These are phyloP conservation scores for Teleogryllus oceanicus DNA, from an alignment of 2,888 invertebrate genomes.

Conservation along the genomic window DNA sequence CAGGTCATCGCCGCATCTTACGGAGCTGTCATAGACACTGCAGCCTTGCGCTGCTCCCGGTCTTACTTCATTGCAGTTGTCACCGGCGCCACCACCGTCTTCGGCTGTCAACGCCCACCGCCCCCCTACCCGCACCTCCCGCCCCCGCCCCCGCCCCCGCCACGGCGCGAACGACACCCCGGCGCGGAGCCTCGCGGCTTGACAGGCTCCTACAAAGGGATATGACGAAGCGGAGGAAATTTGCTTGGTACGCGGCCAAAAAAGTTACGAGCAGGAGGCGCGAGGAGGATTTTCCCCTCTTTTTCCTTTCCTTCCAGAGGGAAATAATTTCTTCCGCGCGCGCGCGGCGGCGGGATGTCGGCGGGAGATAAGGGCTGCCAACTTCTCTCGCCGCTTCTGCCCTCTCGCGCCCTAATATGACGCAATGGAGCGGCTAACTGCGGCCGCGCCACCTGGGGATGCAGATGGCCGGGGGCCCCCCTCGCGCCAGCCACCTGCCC, in stretches of 20 bases:
- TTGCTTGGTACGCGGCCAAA: conserved; percentile 6
- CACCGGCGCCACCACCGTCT: not conserved
- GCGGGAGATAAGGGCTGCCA: conserved; percentile 4
- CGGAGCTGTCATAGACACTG: no score
- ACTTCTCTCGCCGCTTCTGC: not conserved
- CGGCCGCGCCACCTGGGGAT: not conserved
- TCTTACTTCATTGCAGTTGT: not conserved
- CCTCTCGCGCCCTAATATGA: conserved; percentile 3
- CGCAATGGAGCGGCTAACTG: conserved; percentile 18
- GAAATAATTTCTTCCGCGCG: not conserved
- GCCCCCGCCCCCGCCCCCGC: not conserved
- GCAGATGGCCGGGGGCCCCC: not conserved
- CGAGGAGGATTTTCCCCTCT: conserved; percentile 6
- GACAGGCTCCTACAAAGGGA: not conserved
- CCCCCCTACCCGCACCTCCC: not conserved
- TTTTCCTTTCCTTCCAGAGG: conserved; percentile 18
- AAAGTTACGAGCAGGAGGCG: not conserved
- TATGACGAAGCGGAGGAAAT: conserved; percentile 2
- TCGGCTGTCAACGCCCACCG: not conserved
- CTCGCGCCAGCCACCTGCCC: not conserved
- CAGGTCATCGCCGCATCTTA: no score
- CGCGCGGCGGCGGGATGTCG: not conserved
- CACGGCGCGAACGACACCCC: not conserved
- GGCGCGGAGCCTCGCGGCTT: not conserved
- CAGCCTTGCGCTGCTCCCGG: no score